These are phyloP conservation scores for Hymenopus coronatus DNA, from an alignment of 2,888 invertebrate species.

Conservation along the genomic window DNA sequence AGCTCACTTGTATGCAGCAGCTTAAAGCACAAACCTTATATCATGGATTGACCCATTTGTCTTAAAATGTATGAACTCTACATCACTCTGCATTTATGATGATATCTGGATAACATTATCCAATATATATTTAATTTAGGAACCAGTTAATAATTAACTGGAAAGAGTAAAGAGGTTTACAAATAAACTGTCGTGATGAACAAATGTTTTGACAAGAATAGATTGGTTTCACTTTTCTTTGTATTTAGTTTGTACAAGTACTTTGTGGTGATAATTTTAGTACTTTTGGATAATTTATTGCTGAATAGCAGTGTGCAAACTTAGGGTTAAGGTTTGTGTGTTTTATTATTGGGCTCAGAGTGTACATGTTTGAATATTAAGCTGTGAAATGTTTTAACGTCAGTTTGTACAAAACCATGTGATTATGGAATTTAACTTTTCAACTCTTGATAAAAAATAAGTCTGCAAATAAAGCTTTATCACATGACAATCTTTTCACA, in stretches of 20 bases:
- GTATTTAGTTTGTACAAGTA: not conserved
- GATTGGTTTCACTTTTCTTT: not conserved
- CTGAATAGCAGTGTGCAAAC: not conserved
- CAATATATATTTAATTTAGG: not conserved
- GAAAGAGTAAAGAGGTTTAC: not conserved
- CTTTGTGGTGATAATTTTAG: not conserved
- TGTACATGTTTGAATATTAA: not conserved
- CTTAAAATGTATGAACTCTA: not conserved
- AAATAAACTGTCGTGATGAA: not conserved
- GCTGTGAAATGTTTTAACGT: not conserved
- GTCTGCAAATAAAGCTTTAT: not conserved
- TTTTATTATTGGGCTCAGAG: not conserved
- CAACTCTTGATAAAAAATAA: not conserved
- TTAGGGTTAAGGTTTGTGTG: not conserved
- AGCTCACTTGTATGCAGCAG: not conserved
- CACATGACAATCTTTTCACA: not conserved
- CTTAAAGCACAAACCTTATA: not conserved
- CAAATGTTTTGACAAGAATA: not conserved
- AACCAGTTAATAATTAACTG: not conserved
- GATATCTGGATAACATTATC: not conserved
- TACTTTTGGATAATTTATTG: not conserved
- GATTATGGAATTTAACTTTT: not conserved
- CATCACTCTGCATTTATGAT: not conserved
- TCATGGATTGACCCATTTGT: not conserved
- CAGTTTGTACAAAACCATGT: not conserved